Base-by-base conservation (phyloP, 2,797 vertebrate genomes). In the Malacoraja senta region DNA sequence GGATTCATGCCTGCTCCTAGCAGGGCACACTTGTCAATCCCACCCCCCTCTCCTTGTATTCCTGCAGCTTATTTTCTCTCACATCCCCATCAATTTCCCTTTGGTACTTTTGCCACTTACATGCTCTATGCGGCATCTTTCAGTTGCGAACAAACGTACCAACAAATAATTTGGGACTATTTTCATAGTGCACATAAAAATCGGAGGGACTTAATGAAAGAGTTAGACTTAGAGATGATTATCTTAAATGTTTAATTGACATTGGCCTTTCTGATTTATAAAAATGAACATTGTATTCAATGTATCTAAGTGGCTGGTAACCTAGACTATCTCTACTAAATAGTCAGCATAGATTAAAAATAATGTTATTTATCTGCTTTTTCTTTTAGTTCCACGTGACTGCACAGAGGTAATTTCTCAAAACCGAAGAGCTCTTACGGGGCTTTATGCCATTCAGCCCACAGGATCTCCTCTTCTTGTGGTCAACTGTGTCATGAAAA, bases 401-500 rank as follows among this genome's bases (percentile, higher is more conserved):
- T 84, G 53, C 81, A 29, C 53, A 84, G 81, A 58, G 12, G 61
- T 84, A 26, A 2, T 4, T 12, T 53, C 0, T 26, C 26, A 26
- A 3, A 84, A 61, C 81, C 26, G 0, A 29, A 84, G 3, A 0
- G 81, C 81, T 15, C 26, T 26, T 84, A 58, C 81, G 13, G 95
- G 96, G 0, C 94, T 96, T 58, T 95, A 95, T 0, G 94, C 95
- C 8, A 96, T 96, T 94, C 95, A 96, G 94, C 96, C 95, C 0
- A 91, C 93, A 0, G 0, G 13, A 0, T 95, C 95, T 0, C 95
- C 95, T 0, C 95, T 94, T 0, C 94, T 95, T 0, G 95, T 95
- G 32, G 95, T 96, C 44, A 95, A 95, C 94, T 96, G 96, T 0
- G 94, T 95, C 94, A 95, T 95, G 95, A 95, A 95, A 93, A 94